phyloP scores from a whole-genome alignment of 2,888 invertebrate genomes.

The Leistus spinibarbis region DNA sequence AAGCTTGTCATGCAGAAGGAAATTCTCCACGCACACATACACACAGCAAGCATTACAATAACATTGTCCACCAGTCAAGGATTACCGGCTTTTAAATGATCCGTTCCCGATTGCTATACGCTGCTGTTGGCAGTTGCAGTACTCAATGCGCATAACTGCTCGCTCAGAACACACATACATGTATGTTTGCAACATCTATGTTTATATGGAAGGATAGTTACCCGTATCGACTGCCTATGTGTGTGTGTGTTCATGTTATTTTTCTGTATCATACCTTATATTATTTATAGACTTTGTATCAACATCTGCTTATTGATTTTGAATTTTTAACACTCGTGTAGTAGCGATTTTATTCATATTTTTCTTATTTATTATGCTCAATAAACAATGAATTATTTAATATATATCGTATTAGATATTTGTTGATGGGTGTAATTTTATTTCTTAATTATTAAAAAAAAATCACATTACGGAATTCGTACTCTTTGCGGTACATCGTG shows the following conservation, averaged over 20 bases:
- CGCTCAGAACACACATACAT: background rate
- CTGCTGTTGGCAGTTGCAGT: background rate
- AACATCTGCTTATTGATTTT: background rate
- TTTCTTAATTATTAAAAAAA: too few relatives aligned
- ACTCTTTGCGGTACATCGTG: too few relatives aligned
- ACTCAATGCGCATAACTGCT: background rate
- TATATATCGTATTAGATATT: too few relatives aligned
- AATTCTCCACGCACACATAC: slow-evolving; percentile 13
- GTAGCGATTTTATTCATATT: background rate
- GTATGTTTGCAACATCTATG: background rate
- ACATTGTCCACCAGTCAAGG: slow-evolving; percentile 25
- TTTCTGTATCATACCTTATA: background rate
- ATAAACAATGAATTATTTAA: background rate
- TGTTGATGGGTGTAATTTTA: too few relatives aligned
- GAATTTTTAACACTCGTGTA: background rate
- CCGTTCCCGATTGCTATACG: slow-evolving; percentile 7
- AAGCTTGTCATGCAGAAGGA: slow-evolving; percentile 27
- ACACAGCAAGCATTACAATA: slow-evolving; percentile 34
- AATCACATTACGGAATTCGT: too few relatives aligned
- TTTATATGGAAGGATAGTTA: background rate
- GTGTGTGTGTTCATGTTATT: background rate
- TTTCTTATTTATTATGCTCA: background rate
- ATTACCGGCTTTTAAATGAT: slow-evolving; percentile 33
- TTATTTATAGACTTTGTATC: background rate
- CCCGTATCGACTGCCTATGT: background rate